Evolutionary conservation across 2,113 vertebrate species (phyloP).

Genomic region (Eretmochelys imbricata): DNA sequence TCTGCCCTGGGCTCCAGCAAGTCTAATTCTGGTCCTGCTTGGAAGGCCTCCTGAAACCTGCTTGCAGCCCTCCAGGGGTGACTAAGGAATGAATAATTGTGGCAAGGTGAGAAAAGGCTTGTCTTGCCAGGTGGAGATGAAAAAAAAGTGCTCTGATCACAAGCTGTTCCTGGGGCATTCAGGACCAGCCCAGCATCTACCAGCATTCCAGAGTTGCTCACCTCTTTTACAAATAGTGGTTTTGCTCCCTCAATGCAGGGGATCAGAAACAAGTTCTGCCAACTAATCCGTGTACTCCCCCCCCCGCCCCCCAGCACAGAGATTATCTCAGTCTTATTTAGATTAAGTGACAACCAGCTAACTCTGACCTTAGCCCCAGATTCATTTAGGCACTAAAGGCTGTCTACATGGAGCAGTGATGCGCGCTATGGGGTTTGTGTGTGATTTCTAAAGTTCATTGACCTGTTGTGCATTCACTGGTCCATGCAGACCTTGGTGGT

Average conservation of each 20-base stretch:
- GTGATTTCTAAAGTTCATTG: too few relatives aligned
- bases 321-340: constrained; percentile 14
- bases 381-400: accelerated
- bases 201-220: background rate
- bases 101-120: background rate
- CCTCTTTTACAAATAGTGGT: accelerated
- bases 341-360: background rate
- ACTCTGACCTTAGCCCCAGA: background rate
- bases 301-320: background rate
- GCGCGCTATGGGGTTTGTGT: too few relatives aligned
- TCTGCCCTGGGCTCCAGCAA: too few relatives aligned
- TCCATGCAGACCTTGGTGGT: too few relatives aligned
- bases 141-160: background rate
- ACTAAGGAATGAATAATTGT: background rate
- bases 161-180: background rate
- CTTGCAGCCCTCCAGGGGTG: background rate
- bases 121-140: background rate
- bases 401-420: too few relatives aligned
- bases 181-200: background rate
- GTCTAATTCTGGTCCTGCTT: too few relatives aligned
- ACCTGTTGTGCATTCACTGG: too few relatives aligned
- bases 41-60: too few relatives aligned
- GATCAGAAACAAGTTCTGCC: background rate
- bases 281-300: background rate
- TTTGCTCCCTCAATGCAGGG: background rate